Evolutionary conservation across 2,888 invertebrate species (phyloP).

Genomic region (Trichopria drosophilae): DNA sequence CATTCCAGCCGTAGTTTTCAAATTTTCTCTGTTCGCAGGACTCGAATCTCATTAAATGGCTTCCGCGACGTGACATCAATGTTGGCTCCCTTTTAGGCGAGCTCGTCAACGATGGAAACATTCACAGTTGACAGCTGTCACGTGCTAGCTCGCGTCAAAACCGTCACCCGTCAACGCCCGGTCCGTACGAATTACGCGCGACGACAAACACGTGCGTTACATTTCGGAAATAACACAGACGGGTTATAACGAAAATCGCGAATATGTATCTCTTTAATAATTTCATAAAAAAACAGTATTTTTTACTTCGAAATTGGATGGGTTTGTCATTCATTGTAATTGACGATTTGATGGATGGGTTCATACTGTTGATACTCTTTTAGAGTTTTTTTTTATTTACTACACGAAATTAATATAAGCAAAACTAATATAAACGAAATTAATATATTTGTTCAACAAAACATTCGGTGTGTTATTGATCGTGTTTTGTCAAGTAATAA

Average conservation of each 20-base stretch:
- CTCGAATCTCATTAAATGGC: constrained; percentile 23
- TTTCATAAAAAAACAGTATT: too few relatives aligned
- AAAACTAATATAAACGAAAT: too few relatives aligned
- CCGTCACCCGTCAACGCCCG: constrained; percentile 53
- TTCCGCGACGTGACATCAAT: constrained; percentile 13
- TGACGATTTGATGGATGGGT: too few relatives aligned
- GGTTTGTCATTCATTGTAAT: too few relatives aligned
- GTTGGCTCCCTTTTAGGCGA: constrained; percentile 27
- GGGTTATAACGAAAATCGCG: constrained; percentile 11
- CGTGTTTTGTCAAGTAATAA: too few relatives aligned
- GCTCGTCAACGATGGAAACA: constrained; percentile 48
- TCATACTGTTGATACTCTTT: too few relatives aligned
- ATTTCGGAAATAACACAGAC: constrained; percentile 21
- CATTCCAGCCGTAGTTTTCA: constrained; percentile 9
- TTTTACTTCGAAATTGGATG: too few relatives aligned
- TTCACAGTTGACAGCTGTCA: constrained; percentile 55
- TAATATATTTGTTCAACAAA: too few relatives aligned
- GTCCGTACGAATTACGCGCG: constrained; percentile 51
- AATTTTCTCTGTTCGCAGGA: constrained; percentile 18
- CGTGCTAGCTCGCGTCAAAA: constrained; percentile 49
- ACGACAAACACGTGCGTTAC: constrained; percentile 41
- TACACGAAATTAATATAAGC: too few relatives aligned
- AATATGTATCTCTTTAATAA: too few relatives aligned
- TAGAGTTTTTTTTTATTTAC: too few relatives aligned
- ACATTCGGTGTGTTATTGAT: too few relatives aligned